Evolutionary conservation across 2,797 vertebrate genomes (phyloP), one percentile per base, ranked within the genome.

Genomic region (Allochrocebus solatus): DNA sequence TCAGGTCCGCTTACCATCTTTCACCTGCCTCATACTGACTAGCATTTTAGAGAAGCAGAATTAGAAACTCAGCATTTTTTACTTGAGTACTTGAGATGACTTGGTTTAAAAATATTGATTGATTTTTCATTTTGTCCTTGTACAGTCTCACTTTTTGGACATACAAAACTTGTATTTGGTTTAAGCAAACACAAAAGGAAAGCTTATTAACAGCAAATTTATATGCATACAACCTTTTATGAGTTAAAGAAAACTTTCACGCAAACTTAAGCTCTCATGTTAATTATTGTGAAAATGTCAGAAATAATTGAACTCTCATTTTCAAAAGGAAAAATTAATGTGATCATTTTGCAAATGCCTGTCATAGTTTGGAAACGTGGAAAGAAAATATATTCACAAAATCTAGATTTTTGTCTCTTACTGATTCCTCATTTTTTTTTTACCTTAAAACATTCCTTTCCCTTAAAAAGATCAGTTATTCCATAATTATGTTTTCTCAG

Each of bases 401-500:
- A 48, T 33, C 21, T 8, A 24, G 11, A 17, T 24, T 48, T 61
- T 36, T 17, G 0, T 76, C 91, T 80, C 55, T 83, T 1, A 9
- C 4, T 4, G 2, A 2, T 2, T 55, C 33, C 33, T 72, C n/a
- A 33, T 19, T 41, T 50, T 50, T 50, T 50, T 55, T 87, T 87
- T 57, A 26, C 67, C 61, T 79, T 92, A 53, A 90, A 92, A 84
- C 36, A 79, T 80, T 93, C 43, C 74, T 92, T 94, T 81, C 53
- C 50, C 76, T 67, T 81, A 53, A 81, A 82, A 91, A 90, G 64
- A 43, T 85, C 14, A 24, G 33, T 84, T 94, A 92, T 83, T 80
- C 39, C 19, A 72, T 95, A 85, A 78, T 89, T 88, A 21, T 76
- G 26, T 97, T 95, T 97, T 95, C 48, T 92, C 36, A 90, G 82